These are phyloP conservation scores for Polyommatus icarus DNA, from an alignment of 2,888 invertebrate species.

Conservation along the genomic window DNA sequence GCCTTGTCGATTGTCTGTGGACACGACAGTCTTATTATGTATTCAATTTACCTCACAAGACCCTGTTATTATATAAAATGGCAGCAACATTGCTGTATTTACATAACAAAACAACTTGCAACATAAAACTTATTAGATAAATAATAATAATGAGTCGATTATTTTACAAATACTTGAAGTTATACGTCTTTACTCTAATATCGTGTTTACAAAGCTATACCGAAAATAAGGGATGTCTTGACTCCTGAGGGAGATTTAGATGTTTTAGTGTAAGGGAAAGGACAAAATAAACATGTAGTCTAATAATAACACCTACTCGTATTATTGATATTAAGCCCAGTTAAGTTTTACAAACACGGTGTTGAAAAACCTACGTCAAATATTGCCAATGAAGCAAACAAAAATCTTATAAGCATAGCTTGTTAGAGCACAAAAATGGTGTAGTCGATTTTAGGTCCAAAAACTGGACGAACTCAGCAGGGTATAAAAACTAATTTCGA, in stretches of 20 bases:
- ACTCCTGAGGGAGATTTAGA: too few species aligned
- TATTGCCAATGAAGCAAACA: background rate
- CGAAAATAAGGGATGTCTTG: too few species aligned
- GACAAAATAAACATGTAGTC: too few species aligned
- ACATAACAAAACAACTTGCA: slow-evolving; percentile 28
- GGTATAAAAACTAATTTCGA: slow-evolving; percentile 15
- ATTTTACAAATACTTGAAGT: background rate
- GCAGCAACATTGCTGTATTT: slow-evolving; percentile 33
- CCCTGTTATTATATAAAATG: slow-evolving; percentile 33
- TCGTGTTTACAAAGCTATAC: background rate
- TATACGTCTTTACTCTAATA: background rate
- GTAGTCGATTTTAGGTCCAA: background rate
- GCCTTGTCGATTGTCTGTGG: slow-evolving; percentile 67
- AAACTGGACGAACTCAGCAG: slow-evolving; percentile 10
- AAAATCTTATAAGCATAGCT: slow-evolving; percentile 3
- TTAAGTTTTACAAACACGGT: too few species aligned
- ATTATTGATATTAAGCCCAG: too few species aligned
- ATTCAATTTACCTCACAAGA: slow-evolving; percentile 42
- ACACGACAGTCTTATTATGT: slow-evolving; percentile 40
- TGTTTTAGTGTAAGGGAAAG: too few species aligned
- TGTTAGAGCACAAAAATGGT: background rate
- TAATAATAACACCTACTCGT: too few species aligned
- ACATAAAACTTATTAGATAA: slow-evolving; percentile 23
- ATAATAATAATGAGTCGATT: slow-evolving; percentile 4
- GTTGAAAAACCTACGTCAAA: background rate